Evolutionary conservation across 1,140 invertebrate species (phyloP).

Genomic region (Ladona fulva): DNA sequence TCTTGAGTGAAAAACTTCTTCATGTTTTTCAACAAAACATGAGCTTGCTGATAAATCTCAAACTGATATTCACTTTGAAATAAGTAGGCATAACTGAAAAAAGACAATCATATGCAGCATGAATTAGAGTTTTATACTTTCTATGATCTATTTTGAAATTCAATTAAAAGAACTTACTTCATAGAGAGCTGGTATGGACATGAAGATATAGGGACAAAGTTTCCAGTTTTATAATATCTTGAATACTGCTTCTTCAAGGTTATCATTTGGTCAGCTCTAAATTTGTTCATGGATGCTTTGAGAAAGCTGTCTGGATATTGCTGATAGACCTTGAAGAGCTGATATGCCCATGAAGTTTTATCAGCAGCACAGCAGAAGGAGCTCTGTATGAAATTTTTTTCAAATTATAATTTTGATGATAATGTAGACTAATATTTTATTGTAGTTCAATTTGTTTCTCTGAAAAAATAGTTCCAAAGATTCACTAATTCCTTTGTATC

Average conservation of each 20-base stretch:
- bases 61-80: slow-evolving; percentile 44
- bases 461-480: too few relatives aligned
- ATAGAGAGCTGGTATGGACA: slow-evolving; percentile 45
- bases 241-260: slow-evolving; percentile 39
- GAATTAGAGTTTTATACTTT: slow-evolving; percentile 17
- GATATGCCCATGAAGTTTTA: slow-evolving; percentile 49
- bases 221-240: slow-evolving; percentile 28
- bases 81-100: slow-evolving; percentile 37
- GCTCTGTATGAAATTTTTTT: slow-evolving; percentile 36
- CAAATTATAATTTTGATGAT: too few relatives aligned
- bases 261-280: slow-evolving; percentile 47
- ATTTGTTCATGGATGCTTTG: slow-evolving; percentile 45
- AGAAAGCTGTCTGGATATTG: slow-evolving; percentile 55
- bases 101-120: slow-evolving; percentile 11
- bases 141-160: slow-evolving; percentile 16
- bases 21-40: slow-evolving; percentile 29
- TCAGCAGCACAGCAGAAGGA: slow-evolving; percentile 51
- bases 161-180: slow-evolving; percentile 23
- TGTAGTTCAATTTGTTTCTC: too few relatives aligned
- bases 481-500: too few relatives aligned
- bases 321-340: slow-evolving; percentile 61
- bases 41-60: slow-evolving; percentile 36
- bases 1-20: not conserved
- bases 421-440: too few relatives aligned
- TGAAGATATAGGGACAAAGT: slow-evolving; percentile 43